Evolutionary conservation across 1,140 invertebrate genomes (phyloP), one percentile per base, ranked within the genome.

Genomic region (Drosophila persimilis): DNA sequence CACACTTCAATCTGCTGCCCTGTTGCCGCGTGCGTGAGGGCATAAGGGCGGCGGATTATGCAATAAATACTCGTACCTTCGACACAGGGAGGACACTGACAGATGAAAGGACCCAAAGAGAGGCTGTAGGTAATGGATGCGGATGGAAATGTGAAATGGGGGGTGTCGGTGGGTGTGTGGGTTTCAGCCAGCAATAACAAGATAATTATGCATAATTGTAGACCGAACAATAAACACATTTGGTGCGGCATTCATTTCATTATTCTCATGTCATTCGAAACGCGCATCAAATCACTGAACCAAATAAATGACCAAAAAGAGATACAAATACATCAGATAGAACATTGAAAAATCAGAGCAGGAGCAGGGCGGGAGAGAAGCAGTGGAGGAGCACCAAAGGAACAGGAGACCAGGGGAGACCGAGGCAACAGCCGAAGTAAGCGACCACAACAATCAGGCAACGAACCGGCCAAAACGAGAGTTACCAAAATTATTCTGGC

Each of bases 401-500:
- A 31, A 31, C 9, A 55, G 35, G 13, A 50, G 57, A 43, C 29
- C 51, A 39, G 44, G 8, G 24, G n/a, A 31, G 24, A 26, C 24
- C 24, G 24, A 26, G 24, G 24, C 24, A 26, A 26, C 11, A 39
- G 35, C 22, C 20, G 31, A 51, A 48, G 22, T 35, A 52, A 47
- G 41, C 45, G 46, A 64, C 48, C 58, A 53, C 67, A 62, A 55
- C 70, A 73, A 62, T 62, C 67, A 73, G 57, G 56, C 70, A 72
- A 51, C 56, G 47, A 73, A 52, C 69, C 11, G 35, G 1, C 35
- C 70, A 65, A 80, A 85, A 65, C 64, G 62, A 85, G 73, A 71
- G 77, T 86, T 80, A 77, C 73, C 61, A 77, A 52, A 81, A 81
- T 77, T 85, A 67, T 72, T 86, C 84, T 77, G 81, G 81, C 77